These are phyloP conservation scores for Papilio polyxenes DNA, from an alignment of 1,140 invertebrate species.

Conservation along the genomic window DNA sequence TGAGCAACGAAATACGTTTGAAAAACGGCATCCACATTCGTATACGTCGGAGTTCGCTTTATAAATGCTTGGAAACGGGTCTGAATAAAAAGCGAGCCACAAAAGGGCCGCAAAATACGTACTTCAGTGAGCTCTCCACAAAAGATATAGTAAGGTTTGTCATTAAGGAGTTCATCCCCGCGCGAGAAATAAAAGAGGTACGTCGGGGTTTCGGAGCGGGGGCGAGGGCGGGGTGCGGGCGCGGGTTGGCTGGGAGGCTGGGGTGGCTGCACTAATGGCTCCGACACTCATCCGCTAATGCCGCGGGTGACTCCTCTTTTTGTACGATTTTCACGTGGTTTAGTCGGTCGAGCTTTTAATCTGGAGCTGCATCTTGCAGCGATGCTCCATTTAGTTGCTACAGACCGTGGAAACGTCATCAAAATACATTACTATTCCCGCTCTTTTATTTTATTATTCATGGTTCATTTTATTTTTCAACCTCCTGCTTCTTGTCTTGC, in stretches of 20 bases:
- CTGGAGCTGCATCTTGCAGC: slow-evolving; percentile 74
- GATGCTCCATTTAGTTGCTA: slow-evolving; percentile 71
- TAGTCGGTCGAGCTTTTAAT: slow-evolving; percentile 79
- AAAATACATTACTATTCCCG: slow-evolving; percentile 16
- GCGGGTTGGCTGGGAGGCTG: slow-evolving; percentile 40
- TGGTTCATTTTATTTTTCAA: background rate
- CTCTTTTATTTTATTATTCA: background rate
- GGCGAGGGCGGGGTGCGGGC: slow-evolving; percentile 48
- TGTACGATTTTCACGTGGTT: slow-evolving; percentile 79
- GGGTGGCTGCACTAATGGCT: slow-evolving; percentile 73
- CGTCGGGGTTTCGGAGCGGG: slow-evolving; percentile 55
- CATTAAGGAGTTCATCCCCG: slow-evolving; percentile 81
- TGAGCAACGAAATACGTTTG: slow-evolving; percentile 24
- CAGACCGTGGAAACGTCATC: slow-evolving; percentile 7
- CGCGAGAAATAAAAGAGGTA: slow-evolving; percentile 80
- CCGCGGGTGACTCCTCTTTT: slow-evolving; percentile 79
- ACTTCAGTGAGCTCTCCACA: slow-evolving; percentile 78
- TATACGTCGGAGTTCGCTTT: slow-evolving; percentile 34
- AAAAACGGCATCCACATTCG: slow-evolving; percentile 28
- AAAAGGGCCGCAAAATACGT: slow-evolving; percentile 80
- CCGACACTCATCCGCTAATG: slow-evolving; percentile 80
- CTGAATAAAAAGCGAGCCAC: slow-evolving; percentile 75
- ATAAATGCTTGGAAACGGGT: slow-evolving; percentile 59
- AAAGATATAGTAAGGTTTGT: slow-evolving; percentile 81
- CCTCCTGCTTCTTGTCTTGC: background rate